Evolutionary conservation across 2,888 invertebrate genomes (phyloP).

Genomic region (Selenia dentaria): DNA sequence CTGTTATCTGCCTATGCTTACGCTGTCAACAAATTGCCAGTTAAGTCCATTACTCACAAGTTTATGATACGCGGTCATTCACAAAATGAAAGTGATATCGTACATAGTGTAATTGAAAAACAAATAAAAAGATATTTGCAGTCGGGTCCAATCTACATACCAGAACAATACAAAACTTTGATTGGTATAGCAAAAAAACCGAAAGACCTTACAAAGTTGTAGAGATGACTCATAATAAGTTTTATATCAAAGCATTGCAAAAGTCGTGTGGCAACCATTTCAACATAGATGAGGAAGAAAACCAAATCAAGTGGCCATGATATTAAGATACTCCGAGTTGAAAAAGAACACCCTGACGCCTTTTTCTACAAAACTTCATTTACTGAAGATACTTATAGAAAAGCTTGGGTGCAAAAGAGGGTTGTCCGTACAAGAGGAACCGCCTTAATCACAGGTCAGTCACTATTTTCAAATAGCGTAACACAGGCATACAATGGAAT

Average conservation of each 20-base stretch:
- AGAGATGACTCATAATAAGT: too few species aligned
- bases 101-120: conserved; percentile 17
- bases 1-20: neutral
- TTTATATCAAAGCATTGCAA: too few species aligned
- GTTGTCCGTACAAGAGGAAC: too few species aligned
- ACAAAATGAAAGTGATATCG: conserved; percentile 20
- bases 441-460: too few species aligned
- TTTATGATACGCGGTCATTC: conserved; percentile 19
- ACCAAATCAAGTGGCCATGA: neutral
- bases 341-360: conserved; percentile 10
- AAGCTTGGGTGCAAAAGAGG: too few species aligned
- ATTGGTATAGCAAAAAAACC: neutral
- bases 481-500: too few species aligned
- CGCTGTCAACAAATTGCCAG: conserved; percentile 1
- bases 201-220: too few species aligned
- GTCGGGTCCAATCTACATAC: conserved; percentile 7
- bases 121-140: conserved; percentile 5
- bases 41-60: conserved; percentile 13
- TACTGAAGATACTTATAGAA: conserved; percentile 1
- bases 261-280: too few species aligned
- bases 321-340: conserved; percentile 8
- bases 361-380: conserved; percentile 17
- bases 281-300: too few species aligned
- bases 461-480: too few species aligned
- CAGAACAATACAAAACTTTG: conserved; percentile 4